Conservation (phyloP, 92 coral and sea anemone species). For the Galaxea fascicularis region DNA sequence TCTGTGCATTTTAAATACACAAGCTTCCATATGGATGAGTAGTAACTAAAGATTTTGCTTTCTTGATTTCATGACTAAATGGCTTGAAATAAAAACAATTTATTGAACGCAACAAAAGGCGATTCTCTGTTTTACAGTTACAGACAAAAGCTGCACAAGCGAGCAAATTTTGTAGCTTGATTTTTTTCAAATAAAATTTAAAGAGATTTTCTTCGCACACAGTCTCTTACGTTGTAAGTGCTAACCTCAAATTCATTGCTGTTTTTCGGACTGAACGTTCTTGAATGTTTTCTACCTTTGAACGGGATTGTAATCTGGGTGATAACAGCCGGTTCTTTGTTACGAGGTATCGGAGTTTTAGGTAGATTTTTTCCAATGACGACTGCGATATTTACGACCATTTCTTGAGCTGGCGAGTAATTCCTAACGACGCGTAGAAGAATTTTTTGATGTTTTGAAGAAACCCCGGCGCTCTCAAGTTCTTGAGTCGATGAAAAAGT, state of each 20-base stretch:
- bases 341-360: conserved; percentile 88
- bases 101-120: conserved; percentile 18
- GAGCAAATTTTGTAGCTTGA: not conserved
- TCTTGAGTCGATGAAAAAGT: conserved; percentile 87
- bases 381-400: conserved; percentile 89
- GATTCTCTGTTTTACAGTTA: not conserved
- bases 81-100: conserved; percentile 34
- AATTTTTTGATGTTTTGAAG: conserved; percentile 82
- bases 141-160: not conserved
- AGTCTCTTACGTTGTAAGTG: conserved; percentile 17
- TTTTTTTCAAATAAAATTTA: conserved; percentile 53
- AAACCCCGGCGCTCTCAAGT: conserved; percentile 83
- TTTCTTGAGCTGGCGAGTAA: conserved; percentile 90
- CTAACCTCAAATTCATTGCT: conserved; percentile 63
- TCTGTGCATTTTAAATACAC: not conserved
- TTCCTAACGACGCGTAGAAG: conserved; percentile 71
- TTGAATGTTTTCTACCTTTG: conserved; percentile 66
- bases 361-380: conserved; percentile 90
- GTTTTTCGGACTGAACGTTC: conserved; percentile 80
- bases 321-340: conserved; percentile 91
- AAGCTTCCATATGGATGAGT: not conserved
- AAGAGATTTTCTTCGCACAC: conserved; percentile 66
- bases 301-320: conserved; percentile 78
- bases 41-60: not conserved
- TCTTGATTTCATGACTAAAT: conserved; percentile 10